Base-by-base conservation (phyloP, 2,113 vertebrate species). In the Mohoua ochrocephala region DNA sequence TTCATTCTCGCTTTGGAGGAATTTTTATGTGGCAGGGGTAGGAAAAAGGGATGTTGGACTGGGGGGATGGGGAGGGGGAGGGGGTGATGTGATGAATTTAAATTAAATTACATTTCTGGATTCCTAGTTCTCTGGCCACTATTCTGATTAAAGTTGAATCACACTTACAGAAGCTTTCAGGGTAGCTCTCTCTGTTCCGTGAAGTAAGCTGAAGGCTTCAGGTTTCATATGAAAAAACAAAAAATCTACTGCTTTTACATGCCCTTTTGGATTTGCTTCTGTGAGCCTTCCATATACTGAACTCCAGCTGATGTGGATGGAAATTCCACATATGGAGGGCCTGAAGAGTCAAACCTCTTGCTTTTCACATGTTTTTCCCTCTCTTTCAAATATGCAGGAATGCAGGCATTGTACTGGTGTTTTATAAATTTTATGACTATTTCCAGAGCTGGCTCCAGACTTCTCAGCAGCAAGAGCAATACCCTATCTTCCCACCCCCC, bases 101-200 rank as follows among this genome's bases (percentile, higher is more conserved):
- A 95, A 56, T 77, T 57, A 89, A 95, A 71, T 26, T 0, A 71
- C 44, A 78, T 71, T 87, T 96, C 82, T 65, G 69, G 35, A 96
- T 57, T 94, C 8, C 49, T 96, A 75, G 24, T 93, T 95, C 80
- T 95, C 56, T 52, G 80, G 50, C 69, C 57, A 78, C 54, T 95
- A 67, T 96, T 97, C 93, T 94, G 94, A 97, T 97, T 95, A 94
- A 96, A 92, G 52, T 92, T 65, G 45, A 97, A 88, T 97, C 68
- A 97, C 71, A 59, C 82, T 95, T 89, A 92, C 53, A 91, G 91
- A 86, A 96, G 60, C 59, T 83, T 96, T 94, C 73, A 91, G 80
- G 30, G n/a, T 73, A 87, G 26, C 50, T 56, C 44, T 56, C 15
- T 89, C n/a, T 68, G 19, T 54, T 82, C 92, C 42, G 12, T 91